A percentile compares a stretch with the other conserved stretches of the same genome.
phyloP scores from a whole-genome alignment of 2,113 vertebrate species.

The Romanogobio albipinnatus region DNA sequence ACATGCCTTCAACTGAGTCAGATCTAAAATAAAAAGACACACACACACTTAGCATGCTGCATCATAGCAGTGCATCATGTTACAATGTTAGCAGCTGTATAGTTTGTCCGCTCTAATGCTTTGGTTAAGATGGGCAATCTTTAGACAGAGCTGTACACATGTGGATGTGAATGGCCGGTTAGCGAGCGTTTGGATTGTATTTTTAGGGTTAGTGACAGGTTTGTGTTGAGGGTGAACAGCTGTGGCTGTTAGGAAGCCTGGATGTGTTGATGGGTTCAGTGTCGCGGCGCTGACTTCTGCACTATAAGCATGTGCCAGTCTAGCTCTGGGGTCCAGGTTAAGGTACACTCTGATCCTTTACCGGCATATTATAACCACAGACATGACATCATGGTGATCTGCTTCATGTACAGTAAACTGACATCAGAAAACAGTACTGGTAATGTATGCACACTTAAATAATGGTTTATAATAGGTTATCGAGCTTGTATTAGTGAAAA shows the following conservation, averaged over 20 bases:
- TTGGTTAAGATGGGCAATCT: slow-evolving; percentile 1
- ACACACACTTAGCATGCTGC: slow-evolving; percentile 42
- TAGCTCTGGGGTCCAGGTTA: background rate
- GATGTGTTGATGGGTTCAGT: background rate
- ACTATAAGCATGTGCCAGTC: background rate
- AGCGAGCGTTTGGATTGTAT: background rate
- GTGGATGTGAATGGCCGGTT: background rate
- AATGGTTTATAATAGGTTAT: background rate
- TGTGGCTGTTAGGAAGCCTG: slow-evolving; percentile 4
- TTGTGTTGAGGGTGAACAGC: background rate
- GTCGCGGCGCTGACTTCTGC: background rate
- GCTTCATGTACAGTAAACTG: background rate
- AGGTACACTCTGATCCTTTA: background rate
- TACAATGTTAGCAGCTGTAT: slow-evolving; percentile 9
- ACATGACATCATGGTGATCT: background rate
- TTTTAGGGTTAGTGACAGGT: slow-evolving; percentile 15
- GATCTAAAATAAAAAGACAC: slow-evolving; percentile 80
- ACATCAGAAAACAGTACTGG: background rate
- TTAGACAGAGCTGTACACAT: background rate
- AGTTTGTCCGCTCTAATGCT: background rate
- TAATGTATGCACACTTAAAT: background rate
- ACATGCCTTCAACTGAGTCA: slow-evolving; percentile 88
- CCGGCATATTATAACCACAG: background rate
- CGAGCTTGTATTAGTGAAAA: background rate
- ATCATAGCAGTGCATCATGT: slow-evolving; percentile 13